Percentiles rank a stretch among this genome's conserved stretches.
Conservation (phyloP, 2,113 vertebrate species). For the Vanacampus margaritifer region DNA sequence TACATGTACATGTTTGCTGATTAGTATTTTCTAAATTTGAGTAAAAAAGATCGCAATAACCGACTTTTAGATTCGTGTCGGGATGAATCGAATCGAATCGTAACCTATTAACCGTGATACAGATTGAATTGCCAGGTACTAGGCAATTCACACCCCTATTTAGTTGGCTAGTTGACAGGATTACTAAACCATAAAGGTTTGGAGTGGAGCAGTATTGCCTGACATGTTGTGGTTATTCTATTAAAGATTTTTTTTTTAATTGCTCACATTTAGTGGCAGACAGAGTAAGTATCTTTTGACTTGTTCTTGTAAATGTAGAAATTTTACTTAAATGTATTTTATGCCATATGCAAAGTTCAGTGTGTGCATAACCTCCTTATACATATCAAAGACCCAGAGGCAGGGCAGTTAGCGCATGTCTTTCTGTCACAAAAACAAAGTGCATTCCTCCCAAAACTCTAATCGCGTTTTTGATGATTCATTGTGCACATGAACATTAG, state of each 20-base stretch:
- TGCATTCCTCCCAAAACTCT: conserved; percentile 22
- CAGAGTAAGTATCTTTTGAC: not conserved
- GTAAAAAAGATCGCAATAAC: too few species aligned
- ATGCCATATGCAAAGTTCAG: conserved; percentile 1
- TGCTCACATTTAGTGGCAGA: not conserved
- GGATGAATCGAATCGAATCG: too few species aligned
- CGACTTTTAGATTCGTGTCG: too few species aligned
- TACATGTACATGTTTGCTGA: too few species aligned
- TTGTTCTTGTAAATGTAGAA: not conserved
- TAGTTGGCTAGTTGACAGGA: too few species aligned
- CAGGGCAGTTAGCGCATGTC: conserved; percentile 13
- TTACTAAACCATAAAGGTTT: too few species aligned
- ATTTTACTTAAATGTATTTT: not conserved
- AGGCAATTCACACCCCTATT: too few species aligned
- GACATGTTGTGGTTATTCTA: not conserved
- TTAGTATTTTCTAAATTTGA: too few species aligned
- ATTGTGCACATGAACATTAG: conserved; percentile 35
- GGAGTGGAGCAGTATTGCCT: too few species aligned
- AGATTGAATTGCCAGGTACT: too few species aligned
- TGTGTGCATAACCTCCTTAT: conserved; percentile 20
- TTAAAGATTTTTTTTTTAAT: not conserved
- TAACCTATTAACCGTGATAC: too few species aligned
- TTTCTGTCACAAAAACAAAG: conserved; percentile 28
- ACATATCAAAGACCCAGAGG: conserved; percentile 12
- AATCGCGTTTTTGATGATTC: conserved; percentile 25